Base-by-base conservation (phyloP, 2,113 vertebrate species). In the Gallinago jamesoni region DNA sequence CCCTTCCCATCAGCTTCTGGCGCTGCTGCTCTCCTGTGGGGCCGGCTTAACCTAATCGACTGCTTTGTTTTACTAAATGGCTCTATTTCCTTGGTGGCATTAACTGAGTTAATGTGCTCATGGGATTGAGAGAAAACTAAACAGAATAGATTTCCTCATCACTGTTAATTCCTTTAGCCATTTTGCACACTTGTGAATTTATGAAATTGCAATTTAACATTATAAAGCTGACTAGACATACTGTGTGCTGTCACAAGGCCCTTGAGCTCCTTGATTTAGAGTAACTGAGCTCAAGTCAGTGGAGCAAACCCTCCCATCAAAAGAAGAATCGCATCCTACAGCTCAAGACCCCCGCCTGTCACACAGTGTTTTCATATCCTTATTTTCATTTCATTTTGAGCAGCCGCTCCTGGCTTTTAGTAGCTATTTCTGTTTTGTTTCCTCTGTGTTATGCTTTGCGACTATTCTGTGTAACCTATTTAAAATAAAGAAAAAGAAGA, bases 11-110 rank as follows among this genome's bases (percentile, higher is more conserved):
- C 72, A 83, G 75, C 90, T 94, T 37, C 3, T 27, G 48, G 64
- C 56, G 35, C 80, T 84, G 83, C 76, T 52, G 0, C 56, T 75
- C 57, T 92, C 90, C 88, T 60, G 6, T 53, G 89, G 91, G 95
- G 55, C 63, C 4, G 3, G 47, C 85, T 93, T 88, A 90, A 92
- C 93, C 86, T 59, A 72, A 89, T 93, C 0, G 3, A 13, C 52
- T 62, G 55, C 69, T 93, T 93, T 92, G 56, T 96, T 94, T 92
- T 39, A 55, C 93, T 95, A 80, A 96, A 89, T 95, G 83, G 69
- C 80, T 96, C 64, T 78, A 24, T 96, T 89, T 93, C 93, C 88
- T 90, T 92, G 80, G 93, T 93, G 83, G 76, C 73, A 78, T 95
- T 95, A 93, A 73, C 76, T 37, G 80, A 94, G 35, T 91, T 96